Percentiles rank a stretch among this genome's conserved stretches.
phyloP scores from a whole-genome alignment of 1,140 invertebrate genomes.

The Hylaeus volcanicus region DNA sequence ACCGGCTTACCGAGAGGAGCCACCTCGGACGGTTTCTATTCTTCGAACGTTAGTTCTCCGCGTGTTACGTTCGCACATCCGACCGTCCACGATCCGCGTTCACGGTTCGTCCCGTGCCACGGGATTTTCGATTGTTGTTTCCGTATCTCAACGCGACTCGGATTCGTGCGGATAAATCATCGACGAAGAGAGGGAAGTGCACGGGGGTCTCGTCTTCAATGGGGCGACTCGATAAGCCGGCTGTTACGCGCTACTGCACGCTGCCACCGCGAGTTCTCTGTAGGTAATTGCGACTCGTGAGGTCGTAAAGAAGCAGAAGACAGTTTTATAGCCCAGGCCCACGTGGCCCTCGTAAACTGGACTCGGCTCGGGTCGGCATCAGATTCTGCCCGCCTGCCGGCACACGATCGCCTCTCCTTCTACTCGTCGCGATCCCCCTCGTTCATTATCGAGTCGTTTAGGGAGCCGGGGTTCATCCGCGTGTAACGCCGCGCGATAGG shows the following conservation, averaged over 20 bases:
- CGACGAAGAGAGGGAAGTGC: constrained; percentile 20
- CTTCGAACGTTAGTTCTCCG: neutral
- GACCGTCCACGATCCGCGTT: neutral
- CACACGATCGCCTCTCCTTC: constrained; percentile 44
- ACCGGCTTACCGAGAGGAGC: neutral
- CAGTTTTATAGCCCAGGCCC: constrained; percentile 77
- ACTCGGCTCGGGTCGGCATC: constrained; percentile 59
- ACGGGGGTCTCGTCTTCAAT: constrained; percentile 57
- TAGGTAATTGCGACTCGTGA: constrained; percentile 70
- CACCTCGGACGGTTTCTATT: neutral
- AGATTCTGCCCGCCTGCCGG: constrained; percentile 46
- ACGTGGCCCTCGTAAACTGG: constrained; percentile 77
- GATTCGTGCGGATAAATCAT: constrained; percentile 16
- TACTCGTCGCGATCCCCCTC: constrained; percentile 65
- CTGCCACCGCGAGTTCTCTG: constrained; percentile 67
- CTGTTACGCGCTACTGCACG: constrained; percentile 68
- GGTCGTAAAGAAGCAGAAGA: constrained; percentile 78
- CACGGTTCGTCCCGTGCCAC: neutral
- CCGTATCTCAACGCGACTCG: neutral
- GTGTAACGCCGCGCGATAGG: constrained; percentile 60
- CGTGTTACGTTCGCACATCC: neutral
- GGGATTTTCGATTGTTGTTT: neutral
- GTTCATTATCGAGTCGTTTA: constrained; percentile 71
- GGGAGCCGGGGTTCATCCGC: constrained; percentile 53
- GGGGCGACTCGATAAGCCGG: constrained; percentile 61